Percentiles rank a stretch among this genome's conserved stretches.
phyloP scores from a whole-genome alignment of 2,888 invertebrate species.

The Drosophila paranaensis region DNA sequence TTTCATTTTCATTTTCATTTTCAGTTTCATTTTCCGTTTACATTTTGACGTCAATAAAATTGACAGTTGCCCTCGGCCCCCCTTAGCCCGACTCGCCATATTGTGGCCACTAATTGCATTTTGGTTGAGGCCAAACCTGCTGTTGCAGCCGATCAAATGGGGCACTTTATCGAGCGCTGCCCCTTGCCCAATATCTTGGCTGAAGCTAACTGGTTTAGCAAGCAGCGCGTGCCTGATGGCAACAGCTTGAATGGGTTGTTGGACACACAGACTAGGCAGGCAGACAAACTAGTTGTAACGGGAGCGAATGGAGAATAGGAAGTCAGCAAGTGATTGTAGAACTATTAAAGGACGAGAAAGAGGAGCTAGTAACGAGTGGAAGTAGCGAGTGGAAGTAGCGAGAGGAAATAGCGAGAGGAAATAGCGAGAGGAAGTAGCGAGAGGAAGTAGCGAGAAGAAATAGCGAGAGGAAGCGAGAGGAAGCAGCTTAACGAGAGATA shows the following conservation, averaged over 20 bases:
- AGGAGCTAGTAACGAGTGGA: no score
- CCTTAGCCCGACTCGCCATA: constrained; percentile 35
- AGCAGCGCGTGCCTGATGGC: background rate
- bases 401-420: no score
- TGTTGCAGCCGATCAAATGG: background rate
- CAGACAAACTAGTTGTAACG: background rate
- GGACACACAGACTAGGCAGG: background rate
- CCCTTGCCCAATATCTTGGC: background rate
- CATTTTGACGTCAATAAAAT: constrained; percentile 77
- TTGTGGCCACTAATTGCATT: constrained; percentile 78
- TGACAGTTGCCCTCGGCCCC: constrained; percentile 13
- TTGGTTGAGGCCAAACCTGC: constrained; percentile 59
- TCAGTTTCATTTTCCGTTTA: constrained; percentile 67
- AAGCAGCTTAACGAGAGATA: no score
- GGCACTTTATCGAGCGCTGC: background rate
- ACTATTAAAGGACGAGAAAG: background rate
- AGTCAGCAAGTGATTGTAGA: constrained; percentile 15
- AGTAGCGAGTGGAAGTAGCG: background rate
- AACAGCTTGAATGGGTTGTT: background rate
- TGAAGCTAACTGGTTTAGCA: constrained; percentile 1
- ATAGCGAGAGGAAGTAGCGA: no score
- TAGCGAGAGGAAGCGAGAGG: no score
- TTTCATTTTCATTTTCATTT: constrained; percentile 78
- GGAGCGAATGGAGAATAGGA: background rate
- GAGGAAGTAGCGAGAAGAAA: no score